These are phyloP conservation scores for Microplitis demolitor DNA, from an alignment of 1,140 invertebrate genomes.

Conservation along the genomic window DNA sequence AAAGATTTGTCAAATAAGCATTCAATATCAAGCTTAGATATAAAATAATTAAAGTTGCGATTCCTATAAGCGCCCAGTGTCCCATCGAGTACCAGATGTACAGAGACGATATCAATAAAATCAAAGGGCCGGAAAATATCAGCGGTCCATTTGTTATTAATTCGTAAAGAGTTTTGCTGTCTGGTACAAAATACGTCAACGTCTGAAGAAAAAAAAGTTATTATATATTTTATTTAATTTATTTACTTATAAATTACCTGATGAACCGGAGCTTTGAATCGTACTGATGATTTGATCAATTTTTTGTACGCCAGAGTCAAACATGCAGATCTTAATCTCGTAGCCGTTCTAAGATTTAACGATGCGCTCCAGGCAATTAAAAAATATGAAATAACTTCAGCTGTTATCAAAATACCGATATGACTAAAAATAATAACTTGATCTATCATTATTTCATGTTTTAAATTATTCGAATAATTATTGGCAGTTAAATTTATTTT, in stretches of 20 bases:
- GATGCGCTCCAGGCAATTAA: constrained; percentile 36
- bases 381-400: constrained; percentile 36
- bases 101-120: constrained; percentile 31
- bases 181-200: constrained; percentile 38
- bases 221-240: background rate
- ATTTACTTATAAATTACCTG: constrained; percentile 26
- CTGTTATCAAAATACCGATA: constrained; percentile 28
- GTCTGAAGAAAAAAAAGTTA: constrained; percentile 33
- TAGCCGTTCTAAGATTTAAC: constrained; percentile 40
- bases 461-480: background rate
- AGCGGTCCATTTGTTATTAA: constrained; percentile 34
- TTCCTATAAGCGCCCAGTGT: constrained; percentile 35
- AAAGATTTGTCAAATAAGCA: constrained; percentile 35
- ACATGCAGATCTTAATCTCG: constrained; percentile 38
- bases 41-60: constrained; percentile 28
- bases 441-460: constrained; percentile 27
- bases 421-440: constrained; percentile 34
- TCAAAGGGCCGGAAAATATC: constrained; percentile 34
- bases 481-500: background rate
- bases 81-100: constrained; percentile 35
- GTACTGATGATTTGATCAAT: constrained; percentile 35
- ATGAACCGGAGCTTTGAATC: constrained; percentile 36
- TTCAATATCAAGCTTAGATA: constrained; percentile 30
- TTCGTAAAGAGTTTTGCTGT: constrained; percentile 39
- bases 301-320: constrained; percentile 39